Percentiles rank a stretch among this genome's conserved stretches.
Conservation (phyloP, 2,797 vertebrate genomes). For the Galaxias olidus region DNA sequence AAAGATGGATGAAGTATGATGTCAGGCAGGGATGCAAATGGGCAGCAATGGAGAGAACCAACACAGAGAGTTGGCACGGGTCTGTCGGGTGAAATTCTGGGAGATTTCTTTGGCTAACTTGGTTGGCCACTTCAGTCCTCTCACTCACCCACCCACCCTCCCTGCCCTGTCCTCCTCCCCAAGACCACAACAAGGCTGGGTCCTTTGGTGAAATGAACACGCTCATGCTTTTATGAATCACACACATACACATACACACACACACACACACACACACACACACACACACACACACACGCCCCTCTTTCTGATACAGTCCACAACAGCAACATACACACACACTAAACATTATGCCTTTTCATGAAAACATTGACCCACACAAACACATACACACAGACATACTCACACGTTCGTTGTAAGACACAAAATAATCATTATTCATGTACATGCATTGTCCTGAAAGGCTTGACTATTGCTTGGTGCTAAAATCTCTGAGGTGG, state of each 20-base stretch:
- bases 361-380: background rate
- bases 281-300: constrained; percentile 10
- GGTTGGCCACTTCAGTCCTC: constrained; percentile 76
- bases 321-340: background rate
- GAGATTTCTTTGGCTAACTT: constrained; percentile 72
- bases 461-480: constrained; percentile 68
- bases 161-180: constrained; percentile 47
- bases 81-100: constrained; percentile 63
- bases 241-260: constrained; percentile 65
- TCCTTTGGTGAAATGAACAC: constrained; percentile 79
- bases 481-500: constrained; percentile 60
- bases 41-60: constrained; percentile 32
- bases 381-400: constrained; percentile 9
- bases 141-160: constrained; percentile 47
- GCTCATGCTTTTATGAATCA: constrained; percentile 80
- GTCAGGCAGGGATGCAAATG: constrained; percentile 39
- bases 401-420: constrained; percentile 11
- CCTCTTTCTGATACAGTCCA: no score
- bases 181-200: constrained; percentile 77
- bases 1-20: constrained; percentile 52
- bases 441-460: constrained; percentile 58
- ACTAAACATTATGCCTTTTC: constrained; percentile 15
- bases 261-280: constrained; percentile 28
- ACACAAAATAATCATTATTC: constrained; percentile 32
- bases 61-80: constrained; percentile 52